Base-by-base conservation (phyloP, 2,888 invertebrate genomes). In the Cataglyphis cursor region DNA sequence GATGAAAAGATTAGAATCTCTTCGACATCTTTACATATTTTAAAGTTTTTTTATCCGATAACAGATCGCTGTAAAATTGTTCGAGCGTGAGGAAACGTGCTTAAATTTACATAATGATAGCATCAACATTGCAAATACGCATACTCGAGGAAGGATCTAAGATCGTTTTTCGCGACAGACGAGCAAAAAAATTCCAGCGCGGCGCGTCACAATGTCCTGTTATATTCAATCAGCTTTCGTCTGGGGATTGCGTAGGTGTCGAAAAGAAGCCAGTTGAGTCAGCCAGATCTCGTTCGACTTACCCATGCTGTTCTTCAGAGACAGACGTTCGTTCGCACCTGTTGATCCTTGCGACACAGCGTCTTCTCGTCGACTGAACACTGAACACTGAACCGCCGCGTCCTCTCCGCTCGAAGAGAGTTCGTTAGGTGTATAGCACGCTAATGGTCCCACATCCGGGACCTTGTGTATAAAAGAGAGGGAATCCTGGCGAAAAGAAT, bases 311-410 rank as follows among this genome's bases (percentile, higher is more conserved):
- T 61, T 61, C 59, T 83, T 74, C 62, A 51, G 35, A 73, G 24
- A 59, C 64, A 57, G 70, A 54, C 41, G 70, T 68, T 57, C 57
- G 75, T 85, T 64, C 81, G 66, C 88, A 85, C 85, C 87, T 90
- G 89, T 85, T 81, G 85, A 85, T 87, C 84, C 72, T 84, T 82
- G 70, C 90, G 75, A 88, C 85, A 85, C 89, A 87, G 83, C 86
- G 91, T 92, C 87, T 86, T 84, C 87, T 86, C 81, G 87, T 91
- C 86, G 85, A 91, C 92, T 91, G 90, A 87, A 35, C 6, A 35
- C 31, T 35, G 31, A 35, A 35, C 0, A 24, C 24, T 24, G 24
- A 24, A 24, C 31, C 28, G 31, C 54, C 31, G 51, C 64, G 65
- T 65, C 68, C 65, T 75, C 59, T 48, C 54, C n/a, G 76, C 83